Base-by-base conservation (phyloP, 2,113 vertebrate species). In the Bagarius yarrelli region DNA sequence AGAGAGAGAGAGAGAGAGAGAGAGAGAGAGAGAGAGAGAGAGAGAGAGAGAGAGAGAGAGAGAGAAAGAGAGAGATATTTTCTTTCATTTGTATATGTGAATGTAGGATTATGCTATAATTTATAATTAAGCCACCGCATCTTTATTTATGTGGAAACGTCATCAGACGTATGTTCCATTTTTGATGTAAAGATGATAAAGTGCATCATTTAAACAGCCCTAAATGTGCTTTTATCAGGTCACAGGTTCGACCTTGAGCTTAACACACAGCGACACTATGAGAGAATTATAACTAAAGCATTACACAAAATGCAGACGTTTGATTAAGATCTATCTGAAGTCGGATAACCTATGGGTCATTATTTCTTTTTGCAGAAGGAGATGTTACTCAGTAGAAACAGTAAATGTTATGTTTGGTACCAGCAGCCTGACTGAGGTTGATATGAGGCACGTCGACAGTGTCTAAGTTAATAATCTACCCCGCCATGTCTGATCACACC, bases 231-330 rank as follows among this genome's bases (percentile, higher is more conserved):
- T 32, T 57, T 8, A 34, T 30, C 78, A 89, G 87, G 86, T 88
- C 88, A 88, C 74, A 84, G 88, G 82, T 87, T 87, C 92, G 90
- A 92, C 91, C 92, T 92, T 92, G 90, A 91, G 86, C 83, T 84
- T 13, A 50, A 60, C 86, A 80, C 53, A 12, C 8, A 83, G 79
- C 56, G 25, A 61, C 56, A 85, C 69, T 8, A 25, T 36, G 67
- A 66, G 76, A 77, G 76, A 44, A 76, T 25, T 21, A 76, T 52
- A 78, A 50, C 25, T 27, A 13, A 36, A 36, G 44, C 40, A 57
- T 76, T 67, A 70, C 57, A 82, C 63, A 47, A 53, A 15, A 25
- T 56, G 50, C 47, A 44, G 25, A 32, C 4, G n/a, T n/a, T 30
- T 34, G 18, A 69, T 8, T 61, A 19, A 36, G 25, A 25, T 77